Evolutionary conservation across 2,797 vertebrate genomes (phyloP).

Genomic region (Distichodus sexfasciatus): DNA sequence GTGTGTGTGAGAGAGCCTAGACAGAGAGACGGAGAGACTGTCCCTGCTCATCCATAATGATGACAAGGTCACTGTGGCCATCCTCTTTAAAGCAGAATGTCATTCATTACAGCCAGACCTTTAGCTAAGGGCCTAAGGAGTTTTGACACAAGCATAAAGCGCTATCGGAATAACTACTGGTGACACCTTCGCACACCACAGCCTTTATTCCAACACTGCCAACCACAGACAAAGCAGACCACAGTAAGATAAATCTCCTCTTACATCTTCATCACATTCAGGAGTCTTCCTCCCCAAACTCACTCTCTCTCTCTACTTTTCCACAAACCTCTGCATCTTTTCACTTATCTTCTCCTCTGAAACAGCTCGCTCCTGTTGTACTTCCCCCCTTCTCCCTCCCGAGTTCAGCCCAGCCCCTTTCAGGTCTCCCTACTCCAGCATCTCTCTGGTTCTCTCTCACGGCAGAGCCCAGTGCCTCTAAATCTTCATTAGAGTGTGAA

Average conservation of each 20-base stretch:
- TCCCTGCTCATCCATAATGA: constrained; percentile 65
- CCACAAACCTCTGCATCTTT: neutral
- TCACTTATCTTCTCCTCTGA: neutral
- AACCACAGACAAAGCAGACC: neutral
- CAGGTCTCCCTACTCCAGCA: neutral
- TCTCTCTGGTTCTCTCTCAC: constrained; percentile 55
- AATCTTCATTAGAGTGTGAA: constrained; percentile 80
- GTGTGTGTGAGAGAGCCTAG: constrained; percentile 46
- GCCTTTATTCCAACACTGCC: neutral
- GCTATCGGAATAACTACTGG: neutral
- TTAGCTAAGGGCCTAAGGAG: constrained; percentile 61
- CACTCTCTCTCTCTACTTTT: neutral
- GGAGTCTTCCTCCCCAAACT: neutral
- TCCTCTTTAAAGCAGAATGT: constrained; percentile 56
- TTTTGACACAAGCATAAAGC: constrained; percentile 25
- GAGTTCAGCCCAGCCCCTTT: constrained; percentile 15
- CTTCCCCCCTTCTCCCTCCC: neutral
- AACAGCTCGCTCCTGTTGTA: neutral
- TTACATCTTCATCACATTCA: neutral
- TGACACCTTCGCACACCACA: neutral
- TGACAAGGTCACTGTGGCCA: constrained; percentile 72
- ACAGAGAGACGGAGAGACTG: too few relatives aligned
- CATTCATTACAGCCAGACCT: constrained; percentile 70
- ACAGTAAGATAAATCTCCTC: neutral
- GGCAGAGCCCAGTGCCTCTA: constrained; percentile 68